Conservation (phyloP, 2,888 invertebrate species). For the Cheiracanthium punctorium region DNA sequence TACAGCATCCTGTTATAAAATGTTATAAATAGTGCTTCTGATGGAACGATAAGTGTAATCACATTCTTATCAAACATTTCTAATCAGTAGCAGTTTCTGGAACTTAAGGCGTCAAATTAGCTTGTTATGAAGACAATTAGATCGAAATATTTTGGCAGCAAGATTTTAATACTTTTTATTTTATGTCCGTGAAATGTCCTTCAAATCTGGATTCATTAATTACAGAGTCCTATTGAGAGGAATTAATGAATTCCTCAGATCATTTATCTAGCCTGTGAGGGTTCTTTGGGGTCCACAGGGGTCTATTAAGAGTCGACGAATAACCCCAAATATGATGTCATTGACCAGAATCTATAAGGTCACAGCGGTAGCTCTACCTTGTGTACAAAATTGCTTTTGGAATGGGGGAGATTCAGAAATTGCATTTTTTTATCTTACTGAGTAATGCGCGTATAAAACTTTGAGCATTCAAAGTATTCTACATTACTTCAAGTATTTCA, state of each 20-base stretch:
- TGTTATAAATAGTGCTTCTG: neutral
- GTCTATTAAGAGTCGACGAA: constrained; percentile 41
- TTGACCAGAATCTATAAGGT: constrained; percentile 52
- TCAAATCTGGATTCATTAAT: constrained; percentile 57
- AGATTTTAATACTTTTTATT: constrained; percentile 5
- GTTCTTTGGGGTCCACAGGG: constrained; percentile 46
- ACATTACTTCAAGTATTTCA: too few species aligned
- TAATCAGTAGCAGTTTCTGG: neutral
- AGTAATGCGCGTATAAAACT: too few species aligned
- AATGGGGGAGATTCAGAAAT: constrained; percentile 37
- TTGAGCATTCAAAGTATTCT: too few species aligned
- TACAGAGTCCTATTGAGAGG: constrained; percentile 45
- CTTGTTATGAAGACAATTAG: neutral
- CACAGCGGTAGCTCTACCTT: constrained; percentile 40
- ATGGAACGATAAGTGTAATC: neutral
- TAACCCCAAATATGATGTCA: constrained; percentile 54
- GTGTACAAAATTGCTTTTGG: constrained; percentile 35
- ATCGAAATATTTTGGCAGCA: neutral
- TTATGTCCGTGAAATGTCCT: constrained; percentile 46
- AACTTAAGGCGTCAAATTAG: neutral
- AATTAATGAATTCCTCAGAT: constrained; percentile 64
- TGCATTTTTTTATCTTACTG: too few species aligned
- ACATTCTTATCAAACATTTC: neutral
- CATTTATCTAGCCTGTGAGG: constrained; percentile 62
- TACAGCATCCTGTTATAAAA: neutral